Evolutionary conservation across 1,140 invertebrate genomes (phyloP).

Genomic region (Dreissena polymorpha): DNA sequence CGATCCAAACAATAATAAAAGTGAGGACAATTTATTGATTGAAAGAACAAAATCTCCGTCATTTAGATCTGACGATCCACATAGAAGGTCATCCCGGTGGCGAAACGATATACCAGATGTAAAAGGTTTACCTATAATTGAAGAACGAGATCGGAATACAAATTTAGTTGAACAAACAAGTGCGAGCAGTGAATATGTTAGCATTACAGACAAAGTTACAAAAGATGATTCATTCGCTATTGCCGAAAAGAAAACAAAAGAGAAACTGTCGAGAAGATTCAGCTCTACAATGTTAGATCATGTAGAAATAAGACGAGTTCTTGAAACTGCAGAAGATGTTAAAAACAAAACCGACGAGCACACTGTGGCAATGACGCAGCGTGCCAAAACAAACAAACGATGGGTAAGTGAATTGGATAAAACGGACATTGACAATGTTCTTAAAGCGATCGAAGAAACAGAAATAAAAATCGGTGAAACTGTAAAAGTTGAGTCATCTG

Average conservation of each 20-base stretch:
- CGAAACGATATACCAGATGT: conserved; percentile 57
- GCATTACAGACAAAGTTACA: conserved; percentile 14
- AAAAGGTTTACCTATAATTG: conserved; percentile 65
- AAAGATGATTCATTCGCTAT: conserved; percentile 38
- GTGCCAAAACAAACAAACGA: conserved; percentile 64
- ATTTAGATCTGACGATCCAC: conserved; percentile 26
- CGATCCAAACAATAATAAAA: conserved; percentile 36
- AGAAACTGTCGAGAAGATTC: conserved; percentile 62
- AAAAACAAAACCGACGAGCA: conserved; percentile 51
- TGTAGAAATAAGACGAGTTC: conserved; percentile 59
- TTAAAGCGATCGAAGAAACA: conserved; percentile 74
- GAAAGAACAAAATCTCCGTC: conserved; percentile 5
- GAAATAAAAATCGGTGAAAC: conserved; percentile 63
- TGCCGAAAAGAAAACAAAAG: conserved; percentile 55
- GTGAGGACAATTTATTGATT: conserved; percentile 51
- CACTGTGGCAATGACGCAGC: conserved; percentile 64
- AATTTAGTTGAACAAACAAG: conserved; percentile 12
- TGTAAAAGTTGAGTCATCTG: conserved; percentile 27
- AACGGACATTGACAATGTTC: conserved; percentile 71
- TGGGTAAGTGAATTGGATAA: conserved; percentile 69
- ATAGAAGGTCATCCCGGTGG: conserved; percentile 53
- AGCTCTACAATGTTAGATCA: conserved; percentile 65
- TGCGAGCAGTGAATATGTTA: conserved; percentile 1
- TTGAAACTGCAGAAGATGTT: conserved; percentile 55
- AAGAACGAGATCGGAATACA: conserved; percentile 58